Conservation (phyloP, 2,888 invertebrate species). For the Euzetes globulus region DNA sequence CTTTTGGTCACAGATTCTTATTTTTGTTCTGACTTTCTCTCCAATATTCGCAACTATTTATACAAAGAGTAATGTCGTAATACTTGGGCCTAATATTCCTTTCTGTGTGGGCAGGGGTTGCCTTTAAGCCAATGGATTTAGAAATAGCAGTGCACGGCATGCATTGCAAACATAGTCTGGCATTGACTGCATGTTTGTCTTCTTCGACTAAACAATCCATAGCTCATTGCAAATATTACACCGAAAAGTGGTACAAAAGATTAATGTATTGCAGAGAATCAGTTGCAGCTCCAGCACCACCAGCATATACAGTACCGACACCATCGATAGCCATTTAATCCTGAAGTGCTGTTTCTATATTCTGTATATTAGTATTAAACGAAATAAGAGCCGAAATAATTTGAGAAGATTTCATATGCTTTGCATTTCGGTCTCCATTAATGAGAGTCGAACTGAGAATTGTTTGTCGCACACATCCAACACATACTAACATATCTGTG, state of each 20-base stretch:
- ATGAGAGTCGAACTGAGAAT: not conserved
- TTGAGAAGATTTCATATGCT: not conserved
- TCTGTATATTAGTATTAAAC: not conserved
- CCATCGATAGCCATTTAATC: slow-evolving; percentile 8
- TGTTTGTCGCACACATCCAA: not conserved
- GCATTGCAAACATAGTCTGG: not conserved
- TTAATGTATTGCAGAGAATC: slow-evolving; percentile 16
- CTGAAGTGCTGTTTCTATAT: not conserved
- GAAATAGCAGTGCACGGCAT: slow-evolving; percentile 7
- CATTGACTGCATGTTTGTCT: not conserved
- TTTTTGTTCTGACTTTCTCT: not conserved
- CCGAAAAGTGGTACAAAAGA: slow-evolving; percentile 29
- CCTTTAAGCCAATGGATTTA: slow-evolving; percentile 24
- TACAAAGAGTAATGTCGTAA: slow-evolving; percentile 15
- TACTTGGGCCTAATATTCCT: slow-evolving; percentile 22
- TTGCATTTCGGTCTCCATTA: slow-evolving; percentile 6
- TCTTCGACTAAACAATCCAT: slow-evolving; percentile 17
- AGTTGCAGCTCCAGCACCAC: not conserved
- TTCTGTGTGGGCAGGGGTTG: slow-evolving; percentile 19
- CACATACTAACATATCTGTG: not conserved
- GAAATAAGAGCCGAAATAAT: slow-evolving; percentile 6
- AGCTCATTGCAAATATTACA: slow-evolving; percentile 26
- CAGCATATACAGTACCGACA: not conserved
- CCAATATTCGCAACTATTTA: slow-evolving; percentile 27
- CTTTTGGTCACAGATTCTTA: not conserved